Evolutionary conservation across 1,140 invertebrate species (phyloP), one percentile per base, ranked within the genome.

Genomic region (Achatina immaculata): DNA sequence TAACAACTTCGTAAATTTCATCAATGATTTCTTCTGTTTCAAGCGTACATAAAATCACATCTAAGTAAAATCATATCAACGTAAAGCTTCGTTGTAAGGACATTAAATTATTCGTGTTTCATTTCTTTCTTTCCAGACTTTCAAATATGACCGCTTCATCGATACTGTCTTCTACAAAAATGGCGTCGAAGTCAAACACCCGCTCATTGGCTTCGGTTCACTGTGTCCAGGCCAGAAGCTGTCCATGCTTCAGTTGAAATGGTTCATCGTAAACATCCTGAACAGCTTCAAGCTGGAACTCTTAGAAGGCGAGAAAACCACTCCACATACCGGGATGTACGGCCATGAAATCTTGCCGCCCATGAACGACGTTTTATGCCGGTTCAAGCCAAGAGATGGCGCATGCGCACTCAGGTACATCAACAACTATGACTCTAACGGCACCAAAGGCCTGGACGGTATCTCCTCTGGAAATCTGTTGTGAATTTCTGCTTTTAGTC

Each of bases 291-390:
- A 91, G 58, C 82, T 91, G 68, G 81, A 86, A 81, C 78, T 89
- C 0, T 79, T 81, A 43, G 85, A 86, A 0, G 89, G 88, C 11
- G 86, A 89, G 81, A 79, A 80, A 34, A 85, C 87, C 38, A 66
- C 82, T 34, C 83, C 83, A 14, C 89, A 89, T 74, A 82, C 85
- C 24, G 75, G 83, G 36, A 90, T 90, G 78, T 86, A 90, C 81
- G 90, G 90, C 62, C 89, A 91, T 81, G 90, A 91, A 84, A 89
- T 91, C 78, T 82, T 91, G 42, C 90, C 90, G 42, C 89, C 90
- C 36, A 84, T 83, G 51, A 87, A 87, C 55, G 90, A 91, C 62
- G 88, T 91, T 19, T 80, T 85, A 42, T 81, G 88, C 28, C 43
- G 83, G 62, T 86, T 82, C 58, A 81, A 80, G 55, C 51, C 82